A percentile compares a stretch with the other conserved stretches of the same genome.
phyloP scores from a whole-genome alignment of 2,888 invertebrate species.

The Sminthurides aquaticus region DNA sequence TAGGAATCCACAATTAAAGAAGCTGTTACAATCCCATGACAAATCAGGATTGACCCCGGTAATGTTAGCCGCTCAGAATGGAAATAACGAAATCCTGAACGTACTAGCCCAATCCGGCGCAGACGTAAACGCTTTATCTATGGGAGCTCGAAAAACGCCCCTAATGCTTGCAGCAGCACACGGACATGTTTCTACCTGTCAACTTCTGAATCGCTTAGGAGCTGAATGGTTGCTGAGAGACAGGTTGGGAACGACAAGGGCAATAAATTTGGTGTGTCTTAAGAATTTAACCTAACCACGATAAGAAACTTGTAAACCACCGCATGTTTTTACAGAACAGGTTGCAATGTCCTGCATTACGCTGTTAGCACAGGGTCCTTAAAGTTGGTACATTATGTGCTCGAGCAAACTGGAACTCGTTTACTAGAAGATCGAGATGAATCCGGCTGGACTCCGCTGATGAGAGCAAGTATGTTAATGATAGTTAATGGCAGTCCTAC shows the following conservation, averaged over 20 bases:
- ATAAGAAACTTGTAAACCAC: not conserved
- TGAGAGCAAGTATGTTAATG: conserved; percentile 43
- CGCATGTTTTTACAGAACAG: conserved; percentile 27
- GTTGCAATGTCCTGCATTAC: conserved; percentile 42
- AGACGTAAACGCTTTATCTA: conserved; percentile 35
- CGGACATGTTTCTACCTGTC: conserved; percentile 32
- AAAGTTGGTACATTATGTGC: conserved; percentile 30
- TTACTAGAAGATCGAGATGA: conserved; percentile 34
- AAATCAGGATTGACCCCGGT: conserved; percentile 41
- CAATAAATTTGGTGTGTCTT: no score
- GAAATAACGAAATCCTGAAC: conserved; percentile 31
- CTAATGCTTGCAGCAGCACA: conserved; percentile 42
- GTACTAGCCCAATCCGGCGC: conserved; percentile 40
- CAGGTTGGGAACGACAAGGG: conserved; percentile 23
- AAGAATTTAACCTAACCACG: not conserved
- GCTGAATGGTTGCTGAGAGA: conserved; percentile 41
- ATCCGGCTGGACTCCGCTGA: conserved; percentile 43
- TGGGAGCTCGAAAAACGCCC: conserved; percentile 35
- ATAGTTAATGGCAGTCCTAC: not conserved
- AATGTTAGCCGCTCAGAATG: conserved; percentile 41
- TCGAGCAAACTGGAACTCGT: conserved; percentile 32
- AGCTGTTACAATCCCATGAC: conserved; percentile 31
- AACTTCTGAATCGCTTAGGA: conserved; percentile 33
- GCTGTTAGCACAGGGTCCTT: conserved; percentile 38
- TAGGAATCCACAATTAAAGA: conserved; percentile 25